Evolutionary conservation across 1,140 invertebrate genomes (phyloP).

Genomic region (Drosophila pseudoobscura): DNA sequence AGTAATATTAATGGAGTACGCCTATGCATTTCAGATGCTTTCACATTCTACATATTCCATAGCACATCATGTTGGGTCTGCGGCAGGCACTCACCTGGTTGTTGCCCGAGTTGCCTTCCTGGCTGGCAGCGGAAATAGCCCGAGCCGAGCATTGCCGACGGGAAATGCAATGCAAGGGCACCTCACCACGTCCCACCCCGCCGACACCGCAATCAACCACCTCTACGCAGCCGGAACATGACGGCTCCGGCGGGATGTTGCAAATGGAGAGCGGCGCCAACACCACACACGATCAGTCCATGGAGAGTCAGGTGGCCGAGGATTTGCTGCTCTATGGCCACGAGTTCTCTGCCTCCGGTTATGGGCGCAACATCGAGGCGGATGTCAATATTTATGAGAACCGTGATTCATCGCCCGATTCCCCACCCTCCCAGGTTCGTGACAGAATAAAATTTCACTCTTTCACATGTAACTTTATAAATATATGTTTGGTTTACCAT

Average conservation of each 20-base stretch:
- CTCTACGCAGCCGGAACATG: constrained; percentile 78
- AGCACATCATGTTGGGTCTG: constrained; percentile 94
- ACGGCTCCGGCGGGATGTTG: constrained; percentile 27
- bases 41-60: constrained; percentile 32
- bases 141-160: constrained; percentile 92
- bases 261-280: constrained; percentile 45
- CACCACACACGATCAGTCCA: constrained; percentile 74
- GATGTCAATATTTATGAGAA: constrained; percentile 80
- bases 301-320: constrained; percentile 78
- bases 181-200: constrained; percentile 80
- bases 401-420: constrained; percentile 79
- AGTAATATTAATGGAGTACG: constrained; percentile 16
- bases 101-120: constrained; percentile 95
- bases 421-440: constrained; percentile 79
- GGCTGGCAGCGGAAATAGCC: constrained; percentile 95
- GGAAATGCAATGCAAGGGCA: constrained; percentile 86
- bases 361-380: constrained; percentile 69
- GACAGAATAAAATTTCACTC: no score
- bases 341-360: constrained; percentile 42
- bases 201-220: constrained; percentile 80
- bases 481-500: background rate
- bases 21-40: no score
- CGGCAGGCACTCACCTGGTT: constrained; percentile 89
- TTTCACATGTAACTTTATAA: background rate
- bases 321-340: constrained; percentile 71